Evolutionary conservation across 53 echinoderm and acorn worm genomes (phyloP).

Genomic region (Apostichopus leukothele): DNA sequence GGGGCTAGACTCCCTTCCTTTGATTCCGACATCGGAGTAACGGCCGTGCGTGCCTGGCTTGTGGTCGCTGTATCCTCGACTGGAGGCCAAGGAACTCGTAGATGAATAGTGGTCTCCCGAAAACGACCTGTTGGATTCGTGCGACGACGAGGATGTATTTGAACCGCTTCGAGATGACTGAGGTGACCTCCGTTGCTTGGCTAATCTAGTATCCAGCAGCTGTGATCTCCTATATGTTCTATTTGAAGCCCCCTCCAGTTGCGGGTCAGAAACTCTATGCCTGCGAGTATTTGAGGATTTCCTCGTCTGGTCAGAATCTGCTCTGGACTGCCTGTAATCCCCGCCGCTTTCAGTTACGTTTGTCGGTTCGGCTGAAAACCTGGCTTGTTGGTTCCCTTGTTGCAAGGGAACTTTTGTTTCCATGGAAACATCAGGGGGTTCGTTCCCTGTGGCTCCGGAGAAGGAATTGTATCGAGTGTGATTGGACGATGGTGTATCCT

Average conservation of each 20-base stretch:
- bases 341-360: not conserved
- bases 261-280: conserved; percentile 26
- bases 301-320: conserved; percentile 53
- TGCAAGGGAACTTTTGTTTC: conserved; percentile 17
- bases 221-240: conserved; percentile 3
- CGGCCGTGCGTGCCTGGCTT: not conserved
- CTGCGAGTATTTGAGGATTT: conserved; percentile 4
- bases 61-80: conserved; percentile 6
- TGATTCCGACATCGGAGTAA: conserved; percentile 30
- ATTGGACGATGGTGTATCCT: not conserved
- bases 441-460: conserved; percentile 7
- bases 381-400: not conserved
- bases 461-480: conserved; percentile 28
- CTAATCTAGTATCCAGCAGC: not conserved
- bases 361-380: not conserved
- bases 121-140: not conserved
- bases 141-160: conserved; percentile 11
- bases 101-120: conserved; percentile 41
- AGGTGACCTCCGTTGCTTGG: not conserved
- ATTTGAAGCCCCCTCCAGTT: not conserved
- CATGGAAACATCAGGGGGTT: conserved; percentile 44
- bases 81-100: conserved; percentile 29
- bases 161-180: conserved; percentile 3
- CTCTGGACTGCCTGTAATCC: conserved; percentile 57
- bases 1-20: not conserved